Conservation (phyloP, 1,140 invertebrate species). For the Scylla paramamosain region DNA sequence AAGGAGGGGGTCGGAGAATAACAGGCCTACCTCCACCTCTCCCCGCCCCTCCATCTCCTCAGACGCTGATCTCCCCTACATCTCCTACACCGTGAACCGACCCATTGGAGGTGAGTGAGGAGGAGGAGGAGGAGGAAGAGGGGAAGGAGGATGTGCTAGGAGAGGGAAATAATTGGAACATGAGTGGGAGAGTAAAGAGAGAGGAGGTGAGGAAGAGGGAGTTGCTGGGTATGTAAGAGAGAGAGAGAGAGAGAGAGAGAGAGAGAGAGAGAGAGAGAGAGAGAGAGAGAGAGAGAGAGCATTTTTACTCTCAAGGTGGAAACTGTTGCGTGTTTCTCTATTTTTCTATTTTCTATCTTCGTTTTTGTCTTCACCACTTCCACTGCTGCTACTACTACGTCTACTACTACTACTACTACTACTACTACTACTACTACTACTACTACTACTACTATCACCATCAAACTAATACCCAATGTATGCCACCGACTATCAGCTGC, state of each 20-base stretch:
- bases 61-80: conserved; percentile 94
- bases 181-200: background rate
- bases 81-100: conserved; percentile 95
- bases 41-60: conserved; percentile 93
- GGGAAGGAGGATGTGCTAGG: background rate
- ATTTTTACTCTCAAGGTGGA: background rate
- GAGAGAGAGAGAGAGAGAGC: conserved; percentile 28
- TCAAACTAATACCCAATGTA: background rate
- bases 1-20: conserved; percentile 66
- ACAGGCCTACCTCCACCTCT: conserved; percentile 72
- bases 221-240: background rate
- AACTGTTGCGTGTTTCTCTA: too few species aligned
- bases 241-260: conserved; percentile 34
- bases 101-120: conserved; percentile 87
- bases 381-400: background rate
- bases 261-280: conserved; percentile 40
- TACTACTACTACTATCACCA: conserved; percentile 37
- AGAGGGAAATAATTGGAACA: background rate
- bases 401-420: conserved; percentile 40
- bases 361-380: background rate
- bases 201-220: background rate
- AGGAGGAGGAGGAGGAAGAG: conserved; percentile 10
- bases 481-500: background rate
- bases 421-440: conserved; percentile 32
- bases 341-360: background rate